Evolutionary conservation across 2,797 vertebrate species (phyloP), one percentile per base, ranked within the genome.

Genomic region (Carduelis carduelis): DNA sequence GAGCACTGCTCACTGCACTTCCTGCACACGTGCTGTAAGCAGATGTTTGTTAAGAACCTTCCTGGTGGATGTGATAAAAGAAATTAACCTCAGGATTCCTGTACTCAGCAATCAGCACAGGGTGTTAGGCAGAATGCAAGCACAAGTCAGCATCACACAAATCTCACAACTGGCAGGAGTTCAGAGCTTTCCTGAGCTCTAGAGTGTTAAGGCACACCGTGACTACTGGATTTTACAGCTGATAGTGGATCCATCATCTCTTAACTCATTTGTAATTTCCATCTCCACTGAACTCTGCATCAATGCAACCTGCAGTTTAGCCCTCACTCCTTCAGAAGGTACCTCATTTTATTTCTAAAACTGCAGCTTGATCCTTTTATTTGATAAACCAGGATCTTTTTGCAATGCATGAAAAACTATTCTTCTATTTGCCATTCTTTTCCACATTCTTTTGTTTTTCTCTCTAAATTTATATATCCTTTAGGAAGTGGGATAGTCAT

Each of bases 21-120:
- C 50, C 55, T 21, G 68, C 34, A 11, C 12, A 6, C 0, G 8
- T 35, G 68, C 68, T 60, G 5, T 4, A 56, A 47, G 32, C 32
- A 46, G 77, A 68, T 0, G 0, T 37, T 56, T 27, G 35, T 49
- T 47, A 68, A 49, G 28, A 35, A 39, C 0, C 3, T 17, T 61
- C 34, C 39, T 30, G 9, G 2, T 14, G 8, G 12, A 49, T 28
- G 15, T 11, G 30, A 61, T 34, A 23, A 61, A 69, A 83, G 21
- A 56, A 68, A 30, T 55, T 21, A 68, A 82, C 12, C 12, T 15
- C 2, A 0, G 5, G 22, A 60, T 18, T 86, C 59, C 11, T 27
- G n/a, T 14, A 37, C 39, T 30, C 44, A 23, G 56, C 53, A 57
- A 50, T 30, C 35, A 30, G 56, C 72, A 74, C 10, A 0, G 3